Evolutionary conservation across 1,140 invertebrate species (phyloP), one percentile per base, ranked within the genome.

Genomic region (Mya arenaria): DNA sequence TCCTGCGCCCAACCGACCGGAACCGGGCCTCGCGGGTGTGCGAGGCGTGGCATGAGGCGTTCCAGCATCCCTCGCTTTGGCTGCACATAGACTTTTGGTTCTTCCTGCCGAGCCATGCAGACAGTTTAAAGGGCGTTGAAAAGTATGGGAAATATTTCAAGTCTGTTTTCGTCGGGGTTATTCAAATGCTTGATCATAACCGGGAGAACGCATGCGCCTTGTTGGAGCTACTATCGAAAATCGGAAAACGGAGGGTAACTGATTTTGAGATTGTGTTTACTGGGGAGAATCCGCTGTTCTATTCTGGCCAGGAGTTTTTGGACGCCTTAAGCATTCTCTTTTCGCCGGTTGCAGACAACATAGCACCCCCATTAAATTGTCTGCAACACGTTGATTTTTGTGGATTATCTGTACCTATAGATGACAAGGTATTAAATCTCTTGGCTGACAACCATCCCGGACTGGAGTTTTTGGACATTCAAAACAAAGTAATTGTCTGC

Each of bases 381-480:
- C 25, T 82, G 15, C 44, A 44, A 17, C 56, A 87, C 15, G 74
- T 91, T 3, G 88, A 90, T 81, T 66, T 91, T 28, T 82, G 88
- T 58, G 87, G 85, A 17, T 48, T 91, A 30, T 32, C 77, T 30
- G 84, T 88, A 28, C 86, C 85, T 28, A 87, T 86, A 37, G 85
- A 87, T 83, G 86, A 89, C 56, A 62, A 68, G 10, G 75, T 91
- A 17, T 77, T 91, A 36, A 83, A 89, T 55, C 19, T 83, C 15
- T 62, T 91, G 41, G 75, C 90, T 13, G 58, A 63, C 36, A 86
- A 90, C 72, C 74, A 89, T 62, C 71, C 60, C 15, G 41, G 84
- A 0, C 63, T 91, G 23, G 65, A 90, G 82, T 86, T 63, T 32
- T 48, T 91, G 17, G 89, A 91, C 63, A 87, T 91, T 52, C 88